Evolutionary conservation across 2,888 invertebrate species (phyloP).

Genomic region (Trachelus tabidus): DNA sequence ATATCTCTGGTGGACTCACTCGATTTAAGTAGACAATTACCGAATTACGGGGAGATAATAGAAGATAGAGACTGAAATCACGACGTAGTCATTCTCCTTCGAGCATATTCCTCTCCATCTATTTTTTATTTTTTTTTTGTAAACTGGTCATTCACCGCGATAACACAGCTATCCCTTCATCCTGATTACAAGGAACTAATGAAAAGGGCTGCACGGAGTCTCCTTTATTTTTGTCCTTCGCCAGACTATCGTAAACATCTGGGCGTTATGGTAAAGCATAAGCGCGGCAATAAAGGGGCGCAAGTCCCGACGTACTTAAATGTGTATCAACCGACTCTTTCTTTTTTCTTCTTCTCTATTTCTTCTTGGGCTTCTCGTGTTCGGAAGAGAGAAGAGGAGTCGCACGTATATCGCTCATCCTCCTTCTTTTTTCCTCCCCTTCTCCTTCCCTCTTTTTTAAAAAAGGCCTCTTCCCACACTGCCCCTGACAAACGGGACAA

Average conservation of each 20-base stretch:
- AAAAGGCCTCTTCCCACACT: slow-evolving; percentile 4
- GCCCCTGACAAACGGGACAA: slow-evolving; percentile 12
- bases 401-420: slow-evolving; percentile 2
- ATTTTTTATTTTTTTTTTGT: not conserved
- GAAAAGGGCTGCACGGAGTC: no score
- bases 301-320: not conserved
- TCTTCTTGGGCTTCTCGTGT: slow-evolving; percentile 2
- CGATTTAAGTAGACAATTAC: slow-evolving; percentile 42
- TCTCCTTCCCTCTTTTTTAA: not conserved
- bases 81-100: not conserved
- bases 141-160: no score
- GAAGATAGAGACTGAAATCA: not conserved
- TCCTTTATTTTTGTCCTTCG: no score
- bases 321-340: no score
- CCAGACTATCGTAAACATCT: no score
- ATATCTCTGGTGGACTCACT: slow-evolving; percentile 43
- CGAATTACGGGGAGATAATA: slow-evolving; percentile 2
- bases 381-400: not conserved
- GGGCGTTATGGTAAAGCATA: no score
- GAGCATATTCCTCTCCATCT: not conserved
- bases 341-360: slow-evolving; percentile 13
- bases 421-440: not conserved
- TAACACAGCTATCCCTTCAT: no score
- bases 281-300: not conserved
- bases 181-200: no score